These are phyloP conservation scores for Rhea americana DNA, from an alignment of 2,113 vertebrate species.

Conservation along the genomic window DNA sequence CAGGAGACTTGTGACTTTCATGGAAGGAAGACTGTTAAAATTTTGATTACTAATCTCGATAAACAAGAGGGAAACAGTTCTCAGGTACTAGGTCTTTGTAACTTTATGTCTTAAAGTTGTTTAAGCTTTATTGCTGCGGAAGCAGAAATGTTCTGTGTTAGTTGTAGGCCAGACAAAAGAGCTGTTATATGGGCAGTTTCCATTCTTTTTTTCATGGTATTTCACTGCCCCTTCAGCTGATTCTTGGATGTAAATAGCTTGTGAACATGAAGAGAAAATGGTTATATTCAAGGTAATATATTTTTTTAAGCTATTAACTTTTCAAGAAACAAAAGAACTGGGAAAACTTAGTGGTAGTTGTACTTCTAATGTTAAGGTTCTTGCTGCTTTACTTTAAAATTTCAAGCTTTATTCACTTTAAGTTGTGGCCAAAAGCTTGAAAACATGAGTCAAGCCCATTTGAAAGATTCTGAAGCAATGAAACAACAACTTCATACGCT, in stretches of 20 bases:
- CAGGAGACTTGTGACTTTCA: not conserved
- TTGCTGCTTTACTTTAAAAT: no score
- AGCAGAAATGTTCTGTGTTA: fast-evolving
- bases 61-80: not conserved
- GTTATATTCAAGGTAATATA: no score
- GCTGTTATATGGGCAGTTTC: not conserved
- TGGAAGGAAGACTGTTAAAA: not conserved
- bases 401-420: no score
- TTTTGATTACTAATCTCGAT: not conserved
- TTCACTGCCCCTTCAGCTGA: not conserved
- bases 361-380: no score
- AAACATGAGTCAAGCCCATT: no score
- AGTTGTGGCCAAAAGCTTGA: no score
- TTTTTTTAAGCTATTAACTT: no score
- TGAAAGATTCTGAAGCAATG: no score
- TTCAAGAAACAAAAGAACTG: no score
- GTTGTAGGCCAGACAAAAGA: not conserved
- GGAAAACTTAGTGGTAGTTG: no score
- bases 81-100: not conserved
- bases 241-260: not conserved
- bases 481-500: no score
- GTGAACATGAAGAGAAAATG: not conserved
- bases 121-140: not conserved
- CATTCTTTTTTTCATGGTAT: not conserved
- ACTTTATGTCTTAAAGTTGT: not conserved